These are phyloP conservation scores for Scleropages formosus DNA, from an alignment of 2,797 vertebrate genomes.

Conservation along the genomic window DNA sequence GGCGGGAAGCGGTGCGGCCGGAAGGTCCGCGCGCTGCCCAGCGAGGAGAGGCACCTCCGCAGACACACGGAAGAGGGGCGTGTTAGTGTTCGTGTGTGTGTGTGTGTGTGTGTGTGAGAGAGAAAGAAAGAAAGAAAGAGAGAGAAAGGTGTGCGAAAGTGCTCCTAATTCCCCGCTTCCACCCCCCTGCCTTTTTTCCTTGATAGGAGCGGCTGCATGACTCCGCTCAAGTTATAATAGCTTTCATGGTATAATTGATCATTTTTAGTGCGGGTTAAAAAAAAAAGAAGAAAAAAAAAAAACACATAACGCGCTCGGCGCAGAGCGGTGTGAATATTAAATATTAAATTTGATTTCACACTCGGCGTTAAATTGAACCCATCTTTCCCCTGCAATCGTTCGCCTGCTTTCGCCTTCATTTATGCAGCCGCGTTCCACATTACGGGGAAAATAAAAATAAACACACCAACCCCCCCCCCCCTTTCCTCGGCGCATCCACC, in stretches of 20 bases:
- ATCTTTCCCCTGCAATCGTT: conserved; percentile 34
- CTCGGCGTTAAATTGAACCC: conserved; percentile 40
- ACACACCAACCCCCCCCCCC: neutral
- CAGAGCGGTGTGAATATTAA: conserved; percentile 36
- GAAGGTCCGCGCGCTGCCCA: conserved; percentile 32
- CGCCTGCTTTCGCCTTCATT: conserved; percentile 27
- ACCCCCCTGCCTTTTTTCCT: conserved; percentile 32
- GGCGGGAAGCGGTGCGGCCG: conserved; percentile 29
- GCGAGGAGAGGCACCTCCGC: conserved; percentile 41
- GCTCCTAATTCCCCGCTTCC: conserved; percentile 36
- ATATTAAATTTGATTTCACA: conserved; percentile 40
- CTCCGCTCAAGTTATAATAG: conserved; percentile 35
- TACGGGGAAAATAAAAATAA: conserved; percentile 36
- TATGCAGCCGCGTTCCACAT: conserved; percentile 37
- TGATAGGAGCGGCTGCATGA: conserved; percentile 35
- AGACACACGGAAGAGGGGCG: conserved; percentile 2
- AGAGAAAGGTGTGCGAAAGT: conserved; percentile 30
- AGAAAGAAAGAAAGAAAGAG: no score
- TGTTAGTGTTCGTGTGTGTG: no score
- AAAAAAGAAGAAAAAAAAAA: conserved; percentile 31
- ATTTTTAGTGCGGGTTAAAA: conserved; percentile 56
- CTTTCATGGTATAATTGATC: conserved; percentile 76
- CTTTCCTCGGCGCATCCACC: conserved; percentile 5
- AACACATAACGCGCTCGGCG: conserved; percentile 28
- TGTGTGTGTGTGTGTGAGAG: no score